A percentile compares a stretch with the other conserved stretches of the same genome.
phyloP scores from a whole-genome alignment of 2,797 vertebrate species.

The Paratrypauchen microcephalus region DNA sequence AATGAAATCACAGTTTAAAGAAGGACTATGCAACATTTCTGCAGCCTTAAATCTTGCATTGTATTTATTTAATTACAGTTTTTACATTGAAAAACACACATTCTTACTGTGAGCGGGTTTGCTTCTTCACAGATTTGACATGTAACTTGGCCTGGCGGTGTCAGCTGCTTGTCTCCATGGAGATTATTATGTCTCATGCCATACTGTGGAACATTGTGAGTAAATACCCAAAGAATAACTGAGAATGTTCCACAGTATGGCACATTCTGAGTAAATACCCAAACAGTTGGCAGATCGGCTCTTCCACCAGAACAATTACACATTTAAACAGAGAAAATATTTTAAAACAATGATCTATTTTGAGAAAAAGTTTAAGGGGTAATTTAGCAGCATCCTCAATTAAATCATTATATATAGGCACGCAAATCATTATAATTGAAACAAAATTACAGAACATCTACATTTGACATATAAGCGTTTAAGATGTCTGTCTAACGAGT shows the following conservation, averaged over 20 bases:
- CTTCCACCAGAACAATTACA: neutral
- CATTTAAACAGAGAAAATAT: neutral
- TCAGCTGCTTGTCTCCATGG: too few relatives aligned
- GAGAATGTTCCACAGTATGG: too few relatives aligned
- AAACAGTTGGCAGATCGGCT: neutral
- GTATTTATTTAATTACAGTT: neutral
- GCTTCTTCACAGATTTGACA: too few relatives aligned
- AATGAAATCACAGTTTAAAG: too few relatives aligned
- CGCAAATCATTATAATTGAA: slow-evolving; percentile 25
- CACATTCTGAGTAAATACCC: neutral
- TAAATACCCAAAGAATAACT: too few relatives aligned
- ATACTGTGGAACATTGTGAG: neutral
- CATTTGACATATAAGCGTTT: slow-evolving; percentile 20
- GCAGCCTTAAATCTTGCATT: neutral
- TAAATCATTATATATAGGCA: too few relatives aligned
- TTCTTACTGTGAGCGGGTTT: too few relatives aligned
- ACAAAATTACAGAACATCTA: slow-evolving; percentile 14
- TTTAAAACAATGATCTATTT: neutral
- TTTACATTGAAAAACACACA: too few relatives aligned
- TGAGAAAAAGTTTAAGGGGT: slow-evolving; percentile 12
- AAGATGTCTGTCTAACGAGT: slow-evolving; percentile 28
- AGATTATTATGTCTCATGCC: neutral
- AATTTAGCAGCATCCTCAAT: slow-evolving; percentile 19
- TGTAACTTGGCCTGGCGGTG: neutral
- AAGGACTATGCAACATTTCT: too few relatives aligned